Base-by-base conservation (phyloP, 1,140 invertebrate species). In the Pseudomyrmex cubaensis region DNA sequence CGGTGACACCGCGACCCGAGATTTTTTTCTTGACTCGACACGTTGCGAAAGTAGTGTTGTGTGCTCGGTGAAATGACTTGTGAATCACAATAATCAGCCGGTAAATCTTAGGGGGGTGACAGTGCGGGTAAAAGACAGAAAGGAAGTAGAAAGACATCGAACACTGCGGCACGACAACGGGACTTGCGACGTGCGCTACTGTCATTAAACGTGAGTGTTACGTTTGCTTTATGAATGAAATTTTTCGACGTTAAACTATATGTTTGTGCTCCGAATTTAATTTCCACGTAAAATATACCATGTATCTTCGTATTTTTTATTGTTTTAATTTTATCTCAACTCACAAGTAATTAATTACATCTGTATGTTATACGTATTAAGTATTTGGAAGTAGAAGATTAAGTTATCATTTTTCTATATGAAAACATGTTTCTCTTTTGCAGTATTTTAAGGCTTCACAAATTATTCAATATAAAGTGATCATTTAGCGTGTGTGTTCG, bases 141-240 rank as follows among this genome's bases (percentile, higher is more conserved):
- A 56, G n/a, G 57, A 22, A 20, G 46, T 66, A 70, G 50, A 46
- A 57, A 4, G 35, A 48, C 56, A 35, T 35, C 35, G 77, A 17
- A 46, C 64, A 57, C 64, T 78, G 77, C 69, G 84, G 5, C 75
- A 83, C 76, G 50, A 46, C 20, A 61, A 77, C 50, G 15, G 46
- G 10, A 44, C 4, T n/a, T 48, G 46, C 69, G 46, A 35, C 83
- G 84, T 50, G 48, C 66, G 54, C 44, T 62, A 22, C 73, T 77
- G 80, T 84, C 80, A 77, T 5, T 54, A 67, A 87, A 87, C 72
- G 86, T 87, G 86, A 87, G 86, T 86, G 61, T 35, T 76, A 20
- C 13, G 50, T 76, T 20, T 13, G 7, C 35, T 2, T 22, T 48
- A 10, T 3, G 57, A 62, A 25, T 25, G 15, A 61, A 44, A 35